Evolutionary conservation across 2,113 vertebrate species (phyloP).

Genomic region (Hippocampus comes): DNA sequence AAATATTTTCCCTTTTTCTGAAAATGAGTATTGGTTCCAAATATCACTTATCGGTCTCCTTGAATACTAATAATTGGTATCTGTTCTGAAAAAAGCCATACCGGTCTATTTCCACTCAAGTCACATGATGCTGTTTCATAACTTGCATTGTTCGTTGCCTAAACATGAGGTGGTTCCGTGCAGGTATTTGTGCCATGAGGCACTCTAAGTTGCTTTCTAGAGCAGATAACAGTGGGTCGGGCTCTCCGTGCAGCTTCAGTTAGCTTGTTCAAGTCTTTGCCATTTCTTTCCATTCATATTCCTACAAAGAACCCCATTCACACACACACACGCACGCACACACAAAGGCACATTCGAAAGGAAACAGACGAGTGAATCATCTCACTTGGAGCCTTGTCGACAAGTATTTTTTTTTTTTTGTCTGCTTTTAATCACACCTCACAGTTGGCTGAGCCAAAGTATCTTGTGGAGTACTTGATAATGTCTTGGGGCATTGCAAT

Average conservation of each 20-base stretch:
- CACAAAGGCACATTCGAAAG: not conserved
- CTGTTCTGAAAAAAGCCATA: no score
- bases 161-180: not conserved
- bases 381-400: not conserved
- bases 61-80: no score
- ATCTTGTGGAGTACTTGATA: not conserved
- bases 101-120: not conserved
- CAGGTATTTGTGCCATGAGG: not conserved
- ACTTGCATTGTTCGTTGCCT: not conserved
- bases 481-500: not conserved
- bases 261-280: not conserved
- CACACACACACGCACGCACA: not conserved
- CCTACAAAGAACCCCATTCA: conserved; percentile 7
- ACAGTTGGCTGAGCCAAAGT: not conserved
- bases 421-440: conserved; percentile 2
- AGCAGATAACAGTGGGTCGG: not conserved
- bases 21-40: no score
- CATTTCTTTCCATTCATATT: conserved; percentile 3
- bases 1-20: no score
- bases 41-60: no score
- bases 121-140: not conserved
- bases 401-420: not conserved
- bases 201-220: not conserved
- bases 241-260: not conserved
- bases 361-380: not conserved